A percentile compares a stretch with the other conserved stretches of the same genome.
phyloP scores from a whole-genome alignment of 2,888 invertebrate genomes.

The Sclerodermus sp. region DNA sequence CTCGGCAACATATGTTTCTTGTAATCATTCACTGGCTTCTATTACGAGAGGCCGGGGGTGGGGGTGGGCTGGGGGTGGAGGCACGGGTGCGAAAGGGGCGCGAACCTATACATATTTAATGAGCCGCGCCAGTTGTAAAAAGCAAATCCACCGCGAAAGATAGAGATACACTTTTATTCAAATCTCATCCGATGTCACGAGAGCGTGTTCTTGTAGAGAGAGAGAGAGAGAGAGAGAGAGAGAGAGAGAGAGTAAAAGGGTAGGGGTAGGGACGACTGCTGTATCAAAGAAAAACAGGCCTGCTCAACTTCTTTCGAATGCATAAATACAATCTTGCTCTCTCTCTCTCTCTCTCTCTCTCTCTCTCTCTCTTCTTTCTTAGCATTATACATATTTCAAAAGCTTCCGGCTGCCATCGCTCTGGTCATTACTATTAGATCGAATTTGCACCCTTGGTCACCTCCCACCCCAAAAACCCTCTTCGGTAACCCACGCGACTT shows the following conservation, averaged over 20 bases:
- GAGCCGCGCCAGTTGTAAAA: conserved; percentile 52
- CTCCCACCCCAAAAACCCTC: conserved; percentile 3
- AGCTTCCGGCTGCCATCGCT: conserved; percentile 33
- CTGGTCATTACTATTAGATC: conserved; percentile 48
- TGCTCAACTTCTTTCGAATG: conserved; percentile 48
- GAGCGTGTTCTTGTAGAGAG: conserved; percentile 37
- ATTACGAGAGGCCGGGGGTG: conserved; percentile 6
- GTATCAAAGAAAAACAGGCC: conserved; percentile 56
- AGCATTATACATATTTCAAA: conserved; percentile 51
- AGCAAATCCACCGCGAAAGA: conserved; percentile 36
- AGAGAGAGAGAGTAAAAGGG: too few species aligned
- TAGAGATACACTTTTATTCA: conserved; percentile 58
- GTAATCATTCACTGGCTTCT: conserved; percentile 46
- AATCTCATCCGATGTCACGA: conserved; percentile 46
- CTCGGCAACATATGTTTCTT: conserved; percentile 44
- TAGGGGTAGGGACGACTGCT: conserved; percentile 1
- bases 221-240: conserved; percentile 25
- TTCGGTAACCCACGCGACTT: too few species aligned
- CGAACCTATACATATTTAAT: conserved; percentile 58
- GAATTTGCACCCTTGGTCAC: conserved; percentile 23
- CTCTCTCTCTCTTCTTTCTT: too few species aligned
- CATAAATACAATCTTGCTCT: conserved; percentile 56
- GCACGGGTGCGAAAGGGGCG: conserved; percentile 20
- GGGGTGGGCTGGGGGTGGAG: too few species aligned
- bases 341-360: too few species aligned